A percentile compares a stretch with the other conserved stretches of the same genome.
phyloP scores from a whole-genome alignment of 1,140 invertebrate species.

The Drosophila sucinea region DNA sequence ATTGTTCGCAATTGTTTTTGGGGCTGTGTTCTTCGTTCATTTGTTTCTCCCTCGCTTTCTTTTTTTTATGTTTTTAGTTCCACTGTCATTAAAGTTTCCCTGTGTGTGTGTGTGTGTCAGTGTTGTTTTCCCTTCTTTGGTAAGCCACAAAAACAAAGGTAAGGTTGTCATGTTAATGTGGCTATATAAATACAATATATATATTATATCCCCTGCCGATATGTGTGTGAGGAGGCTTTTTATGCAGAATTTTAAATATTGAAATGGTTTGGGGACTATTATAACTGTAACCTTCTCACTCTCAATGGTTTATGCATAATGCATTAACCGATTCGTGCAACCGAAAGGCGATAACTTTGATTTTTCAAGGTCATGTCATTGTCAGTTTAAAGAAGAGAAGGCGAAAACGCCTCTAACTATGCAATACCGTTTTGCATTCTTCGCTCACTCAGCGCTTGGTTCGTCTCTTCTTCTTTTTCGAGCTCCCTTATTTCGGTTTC shows the following conservation, averaged over 20 bases:
- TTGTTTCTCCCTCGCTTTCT: slow-evolving; percentile 15
- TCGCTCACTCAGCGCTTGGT: background rate
- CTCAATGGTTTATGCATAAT: slow-evolving; percentile 35
- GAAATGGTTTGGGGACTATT: slow-evolving; percentile 6
- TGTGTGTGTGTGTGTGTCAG: slow-evolving; percentile 18
- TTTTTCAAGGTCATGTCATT: slow-evolving; percentile 20
- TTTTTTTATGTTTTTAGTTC: slow-evolving; percentile 32
- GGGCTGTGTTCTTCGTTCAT: background rate
- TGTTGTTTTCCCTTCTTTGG: slow-evolving; percentile 1
- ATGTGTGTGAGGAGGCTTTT: background rate
- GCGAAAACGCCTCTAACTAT: background rate
- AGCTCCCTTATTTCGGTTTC: background rate
- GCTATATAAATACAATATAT: slow-evolving; percentile 10
- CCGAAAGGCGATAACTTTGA: background rate
- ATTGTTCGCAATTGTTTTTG: slow-evolving; percentile 30
- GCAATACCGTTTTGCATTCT: background rate
- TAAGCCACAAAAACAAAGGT: slow-evolving; percentile 10
- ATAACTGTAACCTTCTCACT: slow-evolving; percentile 17
- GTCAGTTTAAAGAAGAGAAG: slow-evolving; percentile 8
- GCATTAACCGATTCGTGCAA: slow-evolving; percentile 35
- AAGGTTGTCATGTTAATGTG: slow-evolving; percentile 24
- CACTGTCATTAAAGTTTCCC: slow-evolving; percentile 40
- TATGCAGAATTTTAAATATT: background rate
- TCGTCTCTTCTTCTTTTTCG: background rate
- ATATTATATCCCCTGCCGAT: background rate